These are phyloP conservation scores for Schizopygopsis pylzovi DNA, from an alignment of 2,797 vertebrate genomes.

Conservation along the genomic window DNA sequence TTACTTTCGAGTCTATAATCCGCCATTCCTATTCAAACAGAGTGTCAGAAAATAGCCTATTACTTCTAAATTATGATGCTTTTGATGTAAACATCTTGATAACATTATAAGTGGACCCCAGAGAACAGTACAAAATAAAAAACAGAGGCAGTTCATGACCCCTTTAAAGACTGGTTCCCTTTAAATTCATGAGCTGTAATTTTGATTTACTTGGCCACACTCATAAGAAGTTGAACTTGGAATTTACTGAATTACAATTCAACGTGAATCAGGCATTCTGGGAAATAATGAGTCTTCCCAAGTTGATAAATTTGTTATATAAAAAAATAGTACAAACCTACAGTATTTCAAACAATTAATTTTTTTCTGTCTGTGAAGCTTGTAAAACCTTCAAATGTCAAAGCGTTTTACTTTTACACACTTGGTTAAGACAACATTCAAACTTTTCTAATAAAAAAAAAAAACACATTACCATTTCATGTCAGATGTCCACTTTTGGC, in stretches of 20 bases:
- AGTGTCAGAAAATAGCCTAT: too few species aligned
- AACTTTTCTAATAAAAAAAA: neutral
- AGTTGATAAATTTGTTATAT: neutral
- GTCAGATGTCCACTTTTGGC: neutral
- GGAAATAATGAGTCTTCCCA: neutral
- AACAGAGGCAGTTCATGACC: neutral
- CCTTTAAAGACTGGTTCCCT: neutral
- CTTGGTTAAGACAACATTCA: neutral
- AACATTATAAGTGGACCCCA: too few species aligned
- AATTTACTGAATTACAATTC: conserved; percentile 5
- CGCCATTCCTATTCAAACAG: too few species aligned
- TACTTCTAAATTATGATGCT: too few species aligned
- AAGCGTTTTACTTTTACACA: neutral
- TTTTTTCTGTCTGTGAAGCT: neutral
- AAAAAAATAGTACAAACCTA: neutral
- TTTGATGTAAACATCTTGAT: too few species aligned
- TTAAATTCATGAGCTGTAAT: neutral
- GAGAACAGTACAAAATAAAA: neutral
- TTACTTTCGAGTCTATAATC: too few species aligned
- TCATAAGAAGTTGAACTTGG: neutral
- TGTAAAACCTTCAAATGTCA: neutral
- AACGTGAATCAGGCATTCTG: neutral
- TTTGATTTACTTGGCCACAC: neutral
- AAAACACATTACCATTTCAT: neutral
- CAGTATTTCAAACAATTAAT: neutral